These are phyloP conservation scores for Lycocorax pyrrhopterus DNA, from an alignment of 2,113 vertebrate species.

Conservation along the genomic window DNA sequence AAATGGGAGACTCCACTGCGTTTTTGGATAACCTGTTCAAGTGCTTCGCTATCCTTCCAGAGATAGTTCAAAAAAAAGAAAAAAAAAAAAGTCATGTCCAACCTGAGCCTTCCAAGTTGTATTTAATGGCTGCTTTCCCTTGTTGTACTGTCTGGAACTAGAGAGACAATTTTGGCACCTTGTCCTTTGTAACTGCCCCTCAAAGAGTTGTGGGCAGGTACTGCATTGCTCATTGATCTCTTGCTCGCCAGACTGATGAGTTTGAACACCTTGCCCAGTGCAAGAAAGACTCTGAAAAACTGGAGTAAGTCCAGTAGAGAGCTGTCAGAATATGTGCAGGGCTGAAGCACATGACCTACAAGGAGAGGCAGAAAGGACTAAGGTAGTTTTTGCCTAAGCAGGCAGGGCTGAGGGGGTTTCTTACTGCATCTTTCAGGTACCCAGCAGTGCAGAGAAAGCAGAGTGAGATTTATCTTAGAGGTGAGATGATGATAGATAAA, in stretches of 20 bases:
- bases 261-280: background rate
- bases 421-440: background rate
- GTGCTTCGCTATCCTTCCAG: background rate
- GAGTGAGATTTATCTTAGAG: background rate
- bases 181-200: background rate
- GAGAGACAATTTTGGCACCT: background rate
- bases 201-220: background rate
- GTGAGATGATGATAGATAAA: background rate
- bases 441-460: background rate
- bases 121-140: background rate
- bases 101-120: background rate
- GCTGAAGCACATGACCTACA: background rate
- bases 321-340: background rate
- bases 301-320: background rate
- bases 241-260: background rate
- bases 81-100: background rate
- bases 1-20: background rate
- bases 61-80: background rate
- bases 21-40: background rate
- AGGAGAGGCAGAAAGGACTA: background rate
- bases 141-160: background rate
- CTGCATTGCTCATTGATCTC: background rate
- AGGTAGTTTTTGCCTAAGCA: background rate
- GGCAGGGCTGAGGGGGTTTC: background rate
- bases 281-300: background rate